Evolutionary conservation across 2,797 vertebrate genomes (phyloP), one percentile per base, ranked within the genome.

Genomic region (Lagodon rhomboides): DNA sequence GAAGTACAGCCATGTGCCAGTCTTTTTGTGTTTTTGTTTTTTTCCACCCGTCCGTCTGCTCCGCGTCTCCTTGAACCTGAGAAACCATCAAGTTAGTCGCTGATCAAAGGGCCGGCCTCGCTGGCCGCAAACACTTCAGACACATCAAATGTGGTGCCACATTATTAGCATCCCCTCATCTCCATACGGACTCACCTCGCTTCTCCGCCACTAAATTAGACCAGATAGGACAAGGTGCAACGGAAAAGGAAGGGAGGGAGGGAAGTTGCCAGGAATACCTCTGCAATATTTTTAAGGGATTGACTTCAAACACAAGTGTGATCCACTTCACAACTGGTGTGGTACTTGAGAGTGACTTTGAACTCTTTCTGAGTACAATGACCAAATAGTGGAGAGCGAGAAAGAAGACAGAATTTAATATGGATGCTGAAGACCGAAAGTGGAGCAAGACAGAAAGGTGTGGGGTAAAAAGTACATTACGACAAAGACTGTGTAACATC

Each of bases 131-230:
- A 91, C 93, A 93, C 94, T 93, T 91, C 85, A 89, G 91, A 82
- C 89, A 91, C 92, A 94, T 96, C 93, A 95, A 92, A 95, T 94
- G 86, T 75, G 82, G 69, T 64, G 68, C 73, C 83, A 69, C 58
- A 41, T 90, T 92, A 95, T 94, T 94, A 94, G 89, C 89, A 87
- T 87, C n/a, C 55, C 86, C 89, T 93, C 92, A 94, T 95, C 91
- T 95, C 91, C 94, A 93, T 94, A 89, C 69, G 68, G 67, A 84
- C 87, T 89, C 85, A 83, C 85, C 79, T 91, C 68, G 46, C 77
- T 67, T 87, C 83, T 72, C 54, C 11, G 55, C 50, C 72, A 79
- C 83, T 87, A 91, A 93, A 94, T 94, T 87, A 93, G 90, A 91
- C 62, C 78, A 79, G 80, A 95, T 87, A 92, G 86, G 73, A 85